Percentiles rank a stretch among this genome's conserved stretches.
These are phyloP conservation scores for Xenopus petersii DNA, from an alignment of 2,797 vertebrate species.

Conservation along the genomic window DNA sequence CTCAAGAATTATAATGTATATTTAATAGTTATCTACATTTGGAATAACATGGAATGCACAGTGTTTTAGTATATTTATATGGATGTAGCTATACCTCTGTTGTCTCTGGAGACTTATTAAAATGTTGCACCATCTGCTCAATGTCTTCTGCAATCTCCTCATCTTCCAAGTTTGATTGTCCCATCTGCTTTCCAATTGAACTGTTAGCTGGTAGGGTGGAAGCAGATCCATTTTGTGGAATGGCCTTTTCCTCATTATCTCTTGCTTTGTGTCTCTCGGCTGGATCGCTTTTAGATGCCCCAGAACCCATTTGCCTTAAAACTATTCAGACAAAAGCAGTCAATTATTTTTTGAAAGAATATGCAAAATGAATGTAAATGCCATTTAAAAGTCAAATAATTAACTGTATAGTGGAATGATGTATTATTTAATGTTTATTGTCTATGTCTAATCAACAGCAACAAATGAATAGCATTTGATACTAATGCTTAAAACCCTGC, in stretches of 20 bases:
- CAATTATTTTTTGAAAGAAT: background rate
- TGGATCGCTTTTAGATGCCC: slow-evolving; percentile 28
- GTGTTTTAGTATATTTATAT: background rate
- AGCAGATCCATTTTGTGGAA: slow-evolving; percentile 17
- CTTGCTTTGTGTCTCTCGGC: background rate
- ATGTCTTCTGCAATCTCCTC: slow-evolving; percentile 43
- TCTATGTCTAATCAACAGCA: no score
- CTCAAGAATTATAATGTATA: background rate
- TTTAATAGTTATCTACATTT: background rate
- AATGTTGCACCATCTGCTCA: slow-evolving; percentile 25
- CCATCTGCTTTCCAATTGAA: slow-evolving; percentile 25
- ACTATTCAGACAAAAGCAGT: background rate
- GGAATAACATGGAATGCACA: background rate
- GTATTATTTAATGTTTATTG: no score
- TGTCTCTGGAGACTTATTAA: background rate
- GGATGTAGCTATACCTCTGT: slow-evolving; percentile 16
- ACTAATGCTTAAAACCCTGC: no score
- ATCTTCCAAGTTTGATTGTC: slow-evolving; percentile 20
- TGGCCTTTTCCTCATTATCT: slow-evolving; percentile 13
- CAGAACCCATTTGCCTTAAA: slow-evolving; percentile 30
- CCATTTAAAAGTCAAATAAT: no score
- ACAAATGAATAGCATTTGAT: no score
- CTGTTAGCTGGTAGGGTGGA: slow-evolving; percentile 38
- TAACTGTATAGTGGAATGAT: no score
- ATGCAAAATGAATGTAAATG: no score